Conservation (phyloP, 2,888 invertebrate species). For the Piscicola geometra region DNA sequence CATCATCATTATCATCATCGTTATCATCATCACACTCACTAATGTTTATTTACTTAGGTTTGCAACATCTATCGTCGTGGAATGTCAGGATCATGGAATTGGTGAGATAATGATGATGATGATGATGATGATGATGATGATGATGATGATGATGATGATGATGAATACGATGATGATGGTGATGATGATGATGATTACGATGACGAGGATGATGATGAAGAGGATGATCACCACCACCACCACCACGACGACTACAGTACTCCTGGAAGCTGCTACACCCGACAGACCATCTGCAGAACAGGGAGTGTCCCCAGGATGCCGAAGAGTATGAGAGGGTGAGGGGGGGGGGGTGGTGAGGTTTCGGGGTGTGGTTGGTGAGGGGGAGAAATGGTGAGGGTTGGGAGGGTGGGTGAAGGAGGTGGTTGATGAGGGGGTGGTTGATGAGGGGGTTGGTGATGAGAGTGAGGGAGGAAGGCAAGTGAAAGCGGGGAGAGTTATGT, state of each 20-base stretch:
- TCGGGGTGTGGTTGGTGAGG: too few species aligned
- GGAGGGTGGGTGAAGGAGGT: too few species aligned
- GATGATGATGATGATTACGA: too few species aligned
- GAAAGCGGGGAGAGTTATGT: too few species aligned
- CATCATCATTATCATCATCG: constrained; percentile 18
- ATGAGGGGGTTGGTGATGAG: too few species aligned
- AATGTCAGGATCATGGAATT: constrained; percentile 91
- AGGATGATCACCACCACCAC: not conserved
- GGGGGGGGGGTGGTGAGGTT: constrained; percentile 16
- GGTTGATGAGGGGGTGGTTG: too few species aligned
- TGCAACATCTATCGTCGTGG: constrained; percentile 92
- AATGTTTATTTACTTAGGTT: constrained; percentile 76
- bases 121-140: too few species aligned
- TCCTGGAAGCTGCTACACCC: constrained; percentile 97
- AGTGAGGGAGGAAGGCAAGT: too few species aligned
- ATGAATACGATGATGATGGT: too few species aligned
- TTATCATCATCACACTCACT: not conserved
- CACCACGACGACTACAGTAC: constrained; percentile 59
- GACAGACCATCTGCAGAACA: constrained; percentile 90
- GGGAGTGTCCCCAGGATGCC: constrained; percentile 87
- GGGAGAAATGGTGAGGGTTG: too few species aligned
- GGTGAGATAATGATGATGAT: constrained; percentile 45
- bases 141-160: too few species aligned
- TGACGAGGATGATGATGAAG: too few species aligned
- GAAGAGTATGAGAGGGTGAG: constrained; percentile 91